phyloP scores from a whole-genome alignment of 2,113 vertebrate species.

The Steatornis caripensis region DNA sequence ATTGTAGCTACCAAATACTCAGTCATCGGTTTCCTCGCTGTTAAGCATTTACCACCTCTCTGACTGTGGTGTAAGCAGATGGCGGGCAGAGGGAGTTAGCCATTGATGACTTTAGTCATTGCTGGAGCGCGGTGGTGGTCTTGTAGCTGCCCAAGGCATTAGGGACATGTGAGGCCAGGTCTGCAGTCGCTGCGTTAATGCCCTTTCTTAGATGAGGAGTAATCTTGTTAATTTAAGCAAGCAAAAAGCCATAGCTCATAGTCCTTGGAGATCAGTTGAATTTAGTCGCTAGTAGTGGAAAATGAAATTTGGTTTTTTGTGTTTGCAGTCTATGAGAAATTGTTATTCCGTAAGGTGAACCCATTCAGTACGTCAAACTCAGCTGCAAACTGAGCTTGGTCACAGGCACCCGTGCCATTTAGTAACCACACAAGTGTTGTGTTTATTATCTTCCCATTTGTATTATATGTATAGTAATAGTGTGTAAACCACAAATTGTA shows the following conservation, averaged over 20 bases:
- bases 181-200: not conserved
- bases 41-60: slow-evolving; percentile 22
- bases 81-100: not conserved
- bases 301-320: not conserved
- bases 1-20: slow-evolving; percentile 18
- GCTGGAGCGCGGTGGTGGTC: not conserved
- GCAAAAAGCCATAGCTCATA: not conserved
- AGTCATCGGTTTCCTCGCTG: not conserved
- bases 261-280: not conserved
- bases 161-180: not conserved
- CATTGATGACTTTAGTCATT: not conserved
- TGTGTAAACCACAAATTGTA: not conserved
- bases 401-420: not conserved
- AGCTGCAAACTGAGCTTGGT: not conserved
- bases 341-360: not conserved
- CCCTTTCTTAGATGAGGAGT: not conserved
- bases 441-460: not conserved
- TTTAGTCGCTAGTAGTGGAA: not conserved
- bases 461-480: not conserved
- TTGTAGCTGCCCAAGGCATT: not conserved
- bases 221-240: not conserved
- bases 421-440: not conserved
- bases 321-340: not conserved
- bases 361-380: rapidly evolving
- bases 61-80: not conserved